Evolutionary conservation across 2,797 vertebrate species (phyloP), one percentile per base, ranked within the genome.

Genomic region (Dermochelys coriacea): DNA sequence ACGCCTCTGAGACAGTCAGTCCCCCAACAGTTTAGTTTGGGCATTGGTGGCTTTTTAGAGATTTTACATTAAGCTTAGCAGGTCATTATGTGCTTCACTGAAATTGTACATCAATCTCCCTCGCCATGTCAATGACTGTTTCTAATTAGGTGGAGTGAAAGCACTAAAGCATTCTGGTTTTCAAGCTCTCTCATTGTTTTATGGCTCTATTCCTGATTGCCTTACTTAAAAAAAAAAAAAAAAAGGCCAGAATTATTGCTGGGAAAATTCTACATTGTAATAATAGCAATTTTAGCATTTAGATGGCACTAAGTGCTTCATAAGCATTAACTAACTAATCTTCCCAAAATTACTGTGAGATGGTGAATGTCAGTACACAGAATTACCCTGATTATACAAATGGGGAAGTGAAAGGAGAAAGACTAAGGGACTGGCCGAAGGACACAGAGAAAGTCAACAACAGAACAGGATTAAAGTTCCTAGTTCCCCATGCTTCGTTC

Each of bases 1-100:
- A 51, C 27, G 86, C 41, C 91, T 84, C 94, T 86, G 74, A 95
- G 94, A 50, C 83, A 90, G 88, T 27, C 54, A 54, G 27, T 71
- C 52, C 34, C 82, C 59, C 47, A 83, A 59, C 89, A 82, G 57
- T 2, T 0, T 16, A 82, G 61, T 16, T 95, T 71, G 80, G 95
- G 14, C 85, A 52, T 0, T 89, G 85, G 90, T 85, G 87, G 87
- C 80, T 90, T 97, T 97, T 94, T 37, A 94, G 94, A 90, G 88
- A 84, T 96, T 94, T 94, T 90, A 83, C 83, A 82, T 96, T 95
- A 94, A 85, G 87, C 92, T 78, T 78, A 84, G 80, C 61, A 79
- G 78, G 75, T 31, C 86, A 94, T 95, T 98, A 93, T 94, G 91
- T 92, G 91, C 94, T 94, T 96, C 91, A 50, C 54, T 93, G 91